A percentile compares a stretch with the other conserved stretches of the same genome.
phyloP scores from a whole-genome alignment of 2,888 invertebrate species.

The Dorcus parallelipipedus region DNA sequence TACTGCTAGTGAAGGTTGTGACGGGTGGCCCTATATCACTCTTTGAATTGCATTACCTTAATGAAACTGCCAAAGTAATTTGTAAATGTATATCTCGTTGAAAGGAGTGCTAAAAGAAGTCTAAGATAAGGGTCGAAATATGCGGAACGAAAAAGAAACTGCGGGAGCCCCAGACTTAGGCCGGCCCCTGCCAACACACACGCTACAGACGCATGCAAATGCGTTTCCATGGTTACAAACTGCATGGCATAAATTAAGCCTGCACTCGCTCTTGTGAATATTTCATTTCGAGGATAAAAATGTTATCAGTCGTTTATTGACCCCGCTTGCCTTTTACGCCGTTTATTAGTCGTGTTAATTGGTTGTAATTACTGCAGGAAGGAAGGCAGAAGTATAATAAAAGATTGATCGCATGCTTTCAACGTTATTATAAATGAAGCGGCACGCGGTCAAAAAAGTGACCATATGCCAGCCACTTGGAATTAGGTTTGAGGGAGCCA shows the following conservation, averaged over 20 bases:
- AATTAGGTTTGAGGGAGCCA: slow-evolving; percentile 30
- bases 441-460: slow-evolving; percentile 3
- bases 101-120: neutral
- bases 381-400: slow-evolving; percentile 7
- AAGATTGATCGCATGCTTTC: slow-evolving; percentile 13
- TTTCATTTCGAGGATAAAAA: slow-evolving; percentile 42
- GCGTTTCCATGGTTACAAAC: slow-evolving; percentile 44
- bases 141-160: slow-evolving; percentile 27
- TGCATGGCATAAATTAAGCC: slow-evolving; percentile 43
- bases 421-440: neutral
- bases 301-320: slow-evolving; percentile 37
- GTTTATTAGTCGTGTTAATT: slow-evolving; percentile 18
- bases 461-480: slow-evolving; percentile 10
- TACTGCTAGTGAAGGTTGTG: too few relatives aligned
- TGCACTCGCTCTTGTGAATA: slow-evolving; percentile 39
- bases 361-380: slow-evolving; percentile 14
- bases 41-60: neutral
- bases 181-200: slow-evolving; percentile 24
- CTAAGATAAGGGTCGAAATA: neutral
- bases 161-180: slow-evolving; percentile 30
- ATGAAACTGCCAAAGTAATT: neutral
- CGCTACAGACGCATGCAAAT: slow-evolving; percentile 43
- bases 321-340: slow-evolving; percentile 19
- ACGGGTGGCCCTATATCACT: neutral
- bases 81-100: neutral